Evolutionary conservation across 2,797 vertebrate species (phyloP).

Genomic region (Xiphorhynchus erythropygius): DNA sequence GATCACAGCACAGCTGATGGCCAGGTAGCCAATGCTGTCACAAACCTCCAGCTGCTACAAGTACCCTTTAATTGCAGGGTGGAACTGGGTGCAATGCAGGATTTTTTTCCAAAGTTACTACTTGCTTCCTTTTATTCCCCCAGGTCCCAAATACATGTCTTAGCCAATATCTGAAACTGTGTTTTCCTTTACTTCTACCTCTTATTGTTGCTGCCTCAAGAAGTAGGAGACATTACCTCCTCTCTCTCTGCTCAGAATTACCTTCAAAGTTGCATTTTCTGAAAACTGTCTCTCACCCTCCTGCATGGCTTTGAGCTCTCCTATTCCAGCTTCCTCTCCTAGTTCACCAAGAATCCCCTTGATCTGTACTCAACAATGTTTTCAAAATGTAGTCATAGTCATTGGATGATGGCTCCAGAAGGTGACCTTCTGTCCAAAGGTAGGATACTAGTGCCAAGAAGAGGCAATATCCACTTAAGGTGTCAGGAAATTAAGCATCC

Average conservation of each 20-base stretch:
- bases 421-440: neutral
- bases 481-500: neutral
- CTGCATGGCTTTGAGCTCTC: neutral
- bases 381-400: neutral
- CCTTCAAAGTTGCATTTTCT: neutral
- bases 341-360: neutral
- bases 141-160: fast-evolving
- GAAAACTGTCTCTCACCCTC: neutral
- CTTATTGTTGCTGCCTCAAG: neutral
- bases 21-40: neutral
- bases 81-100: neutral
- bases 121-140: neutral
- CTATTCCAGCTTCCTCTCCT: neutral
- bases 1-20: neutral
- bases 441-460: neutral
- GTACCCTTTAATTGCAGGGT: neutral
- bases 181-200: neutral
- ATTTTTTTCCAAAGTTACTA: neutral
- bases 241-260: neutral
- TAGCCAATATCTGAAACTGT: neutral
- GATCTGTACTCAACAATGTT: neutral
- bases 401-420: neutral
- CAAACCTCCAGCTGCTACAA: neutral
- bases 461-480: neutral
- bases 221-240: neutral